Evolutionary conservation across 2,797 vertebrate genomes (phyloP), one percentile per base, ranked within the genome.

Genomic region (Apodemus agrarius): DNA sequence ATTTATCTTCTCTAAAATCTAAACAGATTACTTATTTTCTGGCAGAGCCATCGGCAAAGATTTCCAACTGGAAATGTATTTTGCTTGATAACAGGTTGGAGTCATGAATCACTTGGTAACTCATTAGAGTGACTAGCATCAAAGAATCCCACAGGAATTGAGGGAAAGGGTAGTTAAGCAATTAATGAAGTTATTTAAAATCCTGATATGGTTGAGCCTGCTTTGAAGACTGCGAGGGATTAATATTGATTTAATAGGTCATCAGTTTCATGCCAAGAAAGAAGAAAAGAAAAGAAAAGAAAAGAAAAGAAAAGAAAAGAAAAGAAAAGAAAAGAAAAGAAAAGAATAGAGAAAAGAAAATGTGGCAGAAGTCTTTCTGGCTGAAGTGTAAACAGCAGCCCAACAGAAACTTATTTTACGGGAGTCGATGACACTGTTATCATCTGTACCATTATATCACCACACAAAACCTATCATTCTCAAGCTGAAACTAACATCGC

Each of bases 111-210:
- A 98, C 96, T 97, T 96, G 87, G 72, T 98, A 98, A 98, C 97
- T 98, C 98, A 98, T 98, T 98, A 98, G 97, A 98, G 89, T 0
- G 80, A 97, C 96, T 97, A 90, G 69, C 97, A 97, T 98, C 97
- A 98, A 98, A 98, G 95, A 88, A 97, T 95, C 96, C 98, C 97
- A 93, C 81, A 85, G 98, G 98, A 98, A 98, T 98, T 98, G 95
- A 91, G 97, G 94, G 93, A 97, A 97, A 98, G 98, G 96, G 98
- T 98, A 98, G 98, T 98, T 98, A 98, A 98, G 98, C 97, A 98
- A 98, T 98, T 98, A 98, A 98, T 98, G 98, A 98, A 98, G 98
- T 98, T 98, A 98, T 98, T 98, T 98, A 98, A 98, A 98, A 98
- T 97, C 98, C 93, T 98, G 97, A 98, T 98, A 98, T 97, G 97